Base-by-base conservation (phyloP, 2,113 vertebrate species). In the Platysteira castanea region DNA sequence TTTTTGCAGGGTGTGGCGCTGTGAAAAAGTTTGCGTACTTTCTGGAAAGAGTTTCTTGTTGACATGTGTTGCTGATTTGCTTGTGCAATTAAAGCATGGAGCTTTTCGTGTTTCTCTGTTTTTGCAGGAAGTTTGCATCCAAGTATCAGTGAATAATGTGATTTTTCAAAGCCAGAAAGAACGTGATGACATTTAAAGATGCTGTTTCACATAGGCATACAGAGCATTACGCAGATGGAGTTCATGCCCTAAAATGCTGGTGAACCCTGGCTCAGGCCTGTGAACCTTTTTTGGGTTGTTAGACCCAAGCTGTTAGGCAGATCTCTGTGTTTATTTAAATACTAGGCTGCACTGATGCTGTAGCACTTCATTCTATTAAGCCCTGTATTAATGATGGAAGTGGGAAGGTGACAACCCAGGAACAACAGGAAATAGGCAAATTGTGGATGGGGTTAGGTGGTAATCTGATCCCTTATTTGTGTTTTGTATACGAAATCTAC, bases 181-280 rank as follows among this genome's bases (percentile, higher is more conserved):
- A 37, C 0, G 1, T 35, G 5, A 24, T 84, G 61, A 2, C 23
- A 8, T 53, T 35, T 75, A 30, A 83, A 64, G 31, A 10, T 49
- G 7, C 13, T 57, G 37, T 53, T 83, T 69, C 52, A 26, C 0
- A 1, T 24, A n/a, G 41, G 22, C 19, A 2, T 61, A 26, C 13
- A 63, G 28, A 75, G 23, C 7, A 13, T 84, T 52, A 50, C 0
- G 0, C 30, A 52, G 30, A 10, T 35, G 28, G 61, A 61, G 15
- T 37, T 69, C 12, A 22, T 74, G 59, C 31, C 42, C 13, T 70
- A 21, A 84, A 71, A 64, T 69, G 10, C 22, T 71, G 14, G 1
- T 59, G 87, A 52, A 56, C 33, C 11, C 6, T 80, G 49, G 3
- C 46, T 82, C 12, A 64, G 60, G 28, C 11, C 16, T 64, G 7